Conservation (phyloP, 1,140 invertebrate genomes). For the Ptiloglossa arizonensis region DNA sequence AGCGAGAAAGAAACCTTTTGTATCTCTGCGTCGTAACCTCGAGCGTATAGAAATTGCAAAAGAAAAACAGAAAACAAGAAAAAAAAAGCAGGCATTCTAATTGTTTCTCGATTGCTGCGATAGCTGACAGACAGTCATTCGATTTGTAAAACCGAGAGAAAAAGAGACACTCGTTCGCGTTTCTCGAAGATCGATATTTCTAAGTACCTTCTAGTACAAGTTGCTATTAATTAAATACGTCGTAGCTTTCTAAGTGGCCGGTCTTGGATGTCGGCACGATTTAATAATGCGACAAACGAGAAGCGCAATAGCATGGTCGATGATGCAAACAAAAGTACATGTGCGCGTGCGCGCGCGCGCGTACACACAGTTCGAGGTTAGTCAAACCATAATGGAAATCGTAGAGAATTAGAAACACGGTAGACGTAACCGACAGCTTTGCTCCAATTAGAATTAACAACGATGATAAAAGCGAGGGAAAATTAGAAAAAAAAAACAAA, state of each 20-base stretch:
- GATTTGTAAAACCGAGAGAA: not conserved
- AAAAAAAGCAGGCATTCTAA: not conserved
- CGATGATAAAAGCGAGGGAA: constrained; percentile 39
- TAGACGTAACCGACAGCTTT: constrained; percentile 63
- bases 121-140: not conserved
- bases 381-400: constrained; percentile 35
- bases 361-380: constrained; percentile 37
- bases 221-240: constrained; percentile 45
- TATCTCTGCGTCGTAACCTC: not conserved
- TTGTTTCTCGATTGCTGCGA: not conserved
- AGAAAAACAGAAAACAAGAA: not conserved
- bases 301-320: constrained; percentile 19
- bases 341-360: constrained; percentile 32
- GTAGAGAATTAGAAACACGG: constrained; percentile 60
- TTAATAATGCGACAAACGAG: constrained; percentile 8
- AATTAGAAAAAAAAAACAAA: not conserved
- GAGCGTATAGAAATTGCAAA: not conserved
- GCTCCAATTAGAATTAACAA: constrained; percentile 61
- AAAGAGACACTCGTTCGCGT: constrained; percentile 27
- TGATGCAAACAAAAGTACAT: constrained; percentile 1
- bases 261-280: constrained; percentile 31
- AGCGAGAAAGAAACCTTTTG: not conserved
- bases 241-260: constrained; percentile 42
- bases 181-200: constrained; percentile 42
- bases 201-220: constrained; percentile 54